Conservation (phyloP, 53 echinoderm and acorn worm genomes). For the Stichopus horrens region DNA sequence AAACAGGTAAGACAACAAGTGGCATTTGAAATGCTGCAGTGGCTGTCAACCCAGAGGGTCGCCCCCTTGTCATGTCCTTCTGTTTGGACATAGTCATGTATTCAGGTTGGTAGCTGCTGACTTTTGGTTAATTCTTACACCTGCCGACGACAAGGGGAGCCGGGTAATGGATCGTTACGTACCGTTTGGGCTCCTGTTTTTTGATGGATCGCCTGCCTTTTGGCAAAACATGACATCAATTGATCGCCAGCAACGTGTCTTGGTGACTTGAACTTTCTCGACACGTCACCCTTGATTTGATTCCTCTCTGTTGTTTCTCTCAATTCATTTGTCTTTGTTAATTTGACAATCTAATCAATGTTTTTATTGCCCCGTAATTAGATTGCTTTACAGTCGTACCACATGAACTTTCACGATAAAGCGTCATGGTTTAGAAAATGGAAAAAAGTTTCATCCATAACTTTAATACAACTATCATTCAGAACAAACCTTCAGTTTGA, state of each 20-base stretch:
- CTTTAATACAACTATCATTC: too few species aligned
- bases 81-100: neutral
- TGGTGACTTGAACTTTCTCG: neutral
- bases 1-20: neutral
- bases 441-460: too few species aligned
- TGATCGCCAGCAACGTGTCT: neutral
- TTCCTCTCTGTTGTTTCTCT: neutral
- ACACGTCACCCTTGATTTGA: neutral
- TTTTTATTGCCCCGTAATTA: neutral
- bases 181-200: neutral
- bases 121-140: neutral
- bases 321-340: neutral
- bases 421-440: too few species aligned
- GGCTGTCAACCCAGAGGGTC: neutral
- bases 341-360: neutral
- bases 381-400: neutral
- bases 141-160: neutral
- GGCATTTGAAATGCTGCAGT: neutral
- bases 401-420: too few species aligned
- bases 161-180: neutral
- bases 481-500: too few species aligned
- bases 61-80: neutral
- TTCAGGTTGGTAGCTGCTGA: neutral
- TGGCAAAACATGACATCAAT: neutral
- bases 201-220: neutral